Conservation (phyloP, 2,113 vertebrate genomes). For the Pardalotus punctatus region DNA sequence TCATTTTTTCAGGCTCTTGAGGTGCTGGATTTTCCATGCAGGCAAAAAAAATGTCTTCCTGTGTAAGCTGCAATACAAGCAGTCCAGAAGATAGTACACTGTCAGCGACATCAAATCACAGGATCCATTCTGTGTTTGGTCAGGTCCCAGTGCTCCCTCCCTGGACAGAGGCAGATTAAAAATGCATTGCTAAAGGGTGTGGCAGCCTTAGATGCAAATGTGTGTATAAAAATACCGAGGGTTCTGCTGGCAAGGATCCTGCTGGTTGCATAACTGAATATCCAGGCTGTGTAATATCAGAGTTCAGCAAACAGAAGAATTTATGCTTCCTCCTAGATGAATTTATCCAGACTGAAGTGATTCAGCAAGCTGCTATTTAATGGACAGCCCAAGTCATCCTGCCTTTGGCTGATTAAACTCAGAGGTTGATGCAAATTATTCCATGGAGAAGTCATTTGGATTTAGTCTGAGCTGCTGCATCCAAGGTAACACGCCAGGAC, state of each 20-base stretch:
- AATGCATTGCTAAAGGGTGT: not conserved
- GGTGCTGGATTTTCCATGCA: slow-evolving; percentile 16
- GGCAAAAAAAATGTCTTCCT: not conserved
- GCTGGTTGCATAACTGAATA: slow-evolving; percentile 15
- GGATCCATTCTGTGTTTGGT: not conserved
- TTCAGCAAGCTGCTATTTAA: slow-evolving; percentile 31
- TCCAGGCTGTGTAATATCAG: not conserved
- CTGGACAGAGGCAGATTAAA: not conserved
- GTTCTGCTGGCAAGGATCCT: slow-evolving; percentile 13
- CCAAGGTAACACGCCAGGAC: not conserved
- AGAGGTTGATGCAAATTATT: slow-evolving; percentile 27
- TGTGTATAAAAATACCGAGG: not conserved
- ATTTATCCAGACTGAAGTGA: slow-evolving; percentile 29
- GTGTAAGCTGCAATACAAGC: not conserved
- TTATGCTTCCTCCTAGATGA: slow-evolving; percentile 24
- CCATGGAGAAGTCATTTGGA: not conserved
- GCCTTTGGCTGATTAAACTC: slow-evolving; percentile 23
- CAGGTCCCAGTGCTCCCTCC: not conserved
- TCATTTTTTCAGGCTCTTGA: not conserved
- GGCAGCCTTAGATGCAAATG: not conserved
- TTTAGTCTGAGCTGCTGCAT: not conserved
- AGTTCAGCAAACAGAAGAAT: slow-evolving; percentile 45
- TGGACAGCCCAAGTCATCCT: not conserved
- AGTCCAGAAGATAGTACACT: not conserved
- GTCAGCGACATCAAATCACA: not conserved